Percentiles rank a stretch among this genome's conserved stretches.
Conservation (phyloP, 1,140 invertebrate genomes). For the Varroa destructor region DNA sequence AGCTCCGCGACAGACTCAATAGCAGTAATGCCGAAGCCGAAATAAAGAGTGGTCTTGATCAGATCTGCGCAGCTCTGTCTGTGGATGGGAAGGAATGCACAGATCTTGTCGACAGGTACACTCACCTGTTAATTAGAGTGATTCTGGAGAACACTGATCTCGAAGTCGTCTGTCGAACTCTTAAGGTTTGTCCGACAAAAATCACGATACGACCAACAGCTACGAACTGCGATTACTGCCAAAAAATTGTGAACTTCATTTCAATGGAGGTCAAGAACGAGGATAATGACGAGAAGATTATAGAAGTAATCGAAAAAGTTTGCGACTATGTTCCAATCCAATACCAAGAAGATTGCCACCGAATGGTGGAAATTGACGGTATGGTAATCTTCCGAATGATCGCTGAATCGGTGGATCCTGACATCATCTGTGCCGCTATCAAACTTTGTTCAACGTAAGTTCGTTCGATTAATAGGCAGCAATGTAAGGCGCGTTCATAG, state of each 20-base stretch:
- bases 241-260: conserved; percentile 1
- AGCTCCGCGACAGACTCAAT: not conserved
- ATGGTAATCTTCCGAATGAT: conserved; percentile 12
- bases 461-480: too few relatives aligned
- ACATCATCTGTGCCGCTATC: not conserved
- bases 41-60: conserved; percentile 1
- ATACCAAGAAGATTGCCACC: conserved; percentile 7
- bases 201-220: not conserved
- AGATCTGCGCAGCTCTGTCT: not conserved
- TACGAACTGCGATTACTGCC: conserved; percentile 21
- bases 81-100: not conserved
- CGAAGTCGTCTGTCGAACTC: conserved; percentile 4
- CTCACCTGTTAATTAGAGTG: not conserved
- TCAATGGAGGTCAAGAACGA: conserved; percentile 13
- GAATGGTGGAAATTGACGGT: conserved; percentile 19
- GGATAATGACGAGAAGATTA: conserved; percentile 4
- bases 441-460: conserved; percentile 4
- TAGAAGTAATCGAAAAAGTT: not conserved
- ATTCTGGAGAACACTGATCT: conserved; percentile 3
- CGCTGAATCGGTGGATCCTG: not conserved
- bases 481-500: too few relatives aligned
- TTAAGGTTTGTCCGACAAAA: not conserved
- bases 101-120: not conserved
- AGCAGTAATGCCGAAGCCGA: not conserved
- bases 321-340: not conserved